A percentile compares a stretch with the other conserved stretches of the same genome.
phyloP scores from a whole-genome alignment of 2,113 vertebrate genomes.

The Amazona guildingii region DNA sequence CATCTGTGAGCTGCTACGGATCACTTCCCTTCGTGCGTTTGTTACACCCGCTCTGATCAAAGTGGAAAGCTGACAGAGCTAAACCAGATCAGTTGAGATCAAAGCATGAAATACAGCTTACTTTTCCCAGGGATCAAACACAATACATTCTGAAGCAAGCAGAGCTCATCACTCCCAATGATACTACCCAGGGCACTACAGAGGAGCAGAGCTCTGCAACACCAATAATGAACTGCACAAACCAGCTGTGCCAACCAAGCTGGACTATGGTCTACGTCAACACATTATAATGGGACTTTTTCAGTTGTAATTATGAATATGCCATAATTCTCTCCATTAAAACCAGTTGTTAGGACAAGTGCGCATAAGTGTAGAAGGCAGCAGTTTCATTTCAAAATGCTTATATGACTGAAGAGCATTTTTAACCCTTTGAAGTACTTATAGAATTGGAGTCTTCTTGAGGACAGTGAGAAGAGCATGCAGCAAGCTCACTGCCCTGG shows the following conservation, averaged over 20 bases:
- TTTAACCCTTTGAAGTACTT: too few relatives aligned
- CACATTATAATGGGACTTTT: background rate
- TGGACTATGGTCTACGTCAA: background rate
- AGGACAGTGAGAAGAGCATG: too few relatives aligned
- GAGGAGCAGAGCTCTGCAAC: background rate
- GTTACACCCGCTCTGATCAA: background rate
- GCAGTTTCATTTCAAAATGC: too few relatives aligned
- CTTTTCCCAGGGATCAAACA: background rate
- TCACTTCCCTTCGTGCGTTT: background rate
- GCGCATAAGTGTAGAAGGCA: too few relatives aligned
- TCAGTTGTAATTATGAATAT: too few relatives aligned
- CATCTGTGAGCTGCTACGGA: background rate
- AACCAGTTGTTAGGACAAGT: too few relatives aligned
- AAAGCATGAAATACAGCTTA: background rate
- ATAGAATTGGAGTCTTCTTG: too few relatives aligned
- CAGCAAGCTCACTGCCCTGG: too few relatives aligned
- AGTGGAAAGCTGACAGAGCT: background rate
- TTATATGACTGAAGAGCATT: too few relatives aligned
- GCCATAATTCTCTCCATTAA: too few relatives aligned
- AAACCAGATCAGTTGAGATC: background rate
- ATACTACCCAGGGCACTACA: background rate
- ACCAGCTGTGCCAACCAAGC: background rate
- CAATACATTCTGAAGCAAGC: background rate
- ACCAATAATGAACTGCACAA: background rate
- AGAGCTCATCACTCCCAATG: fast-evolving